Evolutionary conservation across 2,113 vertebrate species (phyloP).

Genomic region (Sphyrna mokarran): DNA sequence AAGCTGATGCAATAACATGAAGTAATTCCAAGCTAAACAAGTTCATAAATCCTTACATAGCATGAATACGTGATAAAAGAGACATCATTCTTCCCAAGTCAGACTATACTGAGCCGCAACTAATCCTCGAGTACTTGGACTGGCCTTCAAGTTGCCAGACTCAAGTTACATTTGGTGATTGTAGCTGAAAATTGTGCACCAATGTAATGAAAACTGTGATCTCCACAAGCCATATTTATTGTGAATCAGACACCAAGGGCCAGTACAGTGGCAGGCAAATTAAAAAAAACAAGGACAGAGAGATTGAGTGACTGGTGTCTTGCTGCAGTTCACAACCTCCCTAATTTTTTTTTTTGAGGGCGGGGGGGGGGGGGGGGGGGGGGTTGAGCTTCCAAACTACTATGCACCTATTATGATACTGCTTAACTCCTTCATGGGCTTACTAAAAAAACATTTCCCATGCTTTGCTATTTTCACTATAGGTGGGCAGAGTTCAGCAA

Average conservation of each 20-base stretch:
- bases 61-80: not conserved
- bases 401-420: too few species aligned
- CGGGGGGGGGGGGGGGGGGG: too few species aligned
- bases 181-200: not conserved
- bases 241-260: not conserved
- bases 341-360: too few species aligned
- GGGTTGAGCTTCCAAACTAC: too few species aligned
- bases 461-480: too few species aligned
- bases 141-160: not conserved
- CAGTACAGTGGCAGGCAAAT: too few species aligned
- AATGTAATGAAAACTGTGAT: not conserved
- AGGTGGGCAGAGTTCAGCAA: too few species aligned
- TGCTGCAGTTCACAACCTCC: too few species aligned
- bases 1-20: not conserved
- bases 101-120: not conserved
- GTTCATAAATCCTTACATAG: not conserved
- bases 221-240: not conserved
- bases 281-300: too few species aligned
- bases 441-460: too few species aligned
- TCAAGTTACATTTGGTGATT: not conserved
- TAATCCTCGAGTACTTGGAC: not conserved
- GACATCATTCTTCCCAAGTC: not conserved
- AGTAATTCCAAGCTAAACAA: conserved; percentile 14
- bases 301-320: too few species aligned
- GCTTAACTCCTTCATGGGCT: too few species aligned